phyloP scores from a whole-genome alignment of 2,113 vertebrate species.

The Salvelinus namaycush region DNA sequence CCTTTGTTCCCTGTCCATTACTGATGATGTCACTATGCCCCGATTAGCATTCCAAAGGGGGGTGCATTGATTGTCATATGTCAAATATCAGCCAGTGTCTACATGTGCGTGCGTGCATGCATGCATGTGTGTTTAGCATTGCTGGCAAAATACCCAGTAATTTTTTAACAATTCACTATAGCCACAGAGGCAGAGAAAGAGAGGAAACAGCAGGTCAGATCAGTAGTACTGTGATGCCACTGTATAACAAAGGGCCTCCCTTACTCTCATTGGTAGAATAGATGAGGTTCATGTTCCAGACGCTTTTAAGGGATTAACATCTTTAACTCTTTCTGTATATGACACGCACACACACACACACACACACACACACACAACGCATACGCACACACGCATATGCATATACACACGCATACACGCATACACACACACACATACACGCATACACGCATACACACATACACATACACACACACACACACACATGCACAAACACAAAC shows the following conservation, averaged over 20 bases:
- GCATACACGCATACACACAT: neutral
- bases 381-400: neutral
- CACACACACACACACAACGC: neutral
- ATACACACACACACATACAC: conserved; percentile 6
- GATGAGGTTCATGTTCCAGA: conserved; percentile 11
- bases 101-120: neutral
- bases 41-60: neutral
- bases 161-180: too few species aligned
- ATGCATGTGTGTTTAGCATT: neutral
- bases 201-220: neutral
- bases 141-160: too few species aligned
- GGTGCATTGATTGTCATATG: neutral
- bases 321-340: conserved; percentile 38
- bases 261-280: neutral
- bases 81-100: neutral
- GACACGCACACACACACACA: conserved; percentile 9
- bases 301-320: conserved; percentile 66
- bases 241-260: neutral
- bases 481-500: neutral
- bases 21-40: conserved; percentile 35
- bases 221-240: neutral
- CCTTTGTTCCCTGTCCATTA: conserved; percentile 35
- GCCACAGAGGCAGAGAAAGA: too few species aligned
- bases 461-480: too few species aligned
- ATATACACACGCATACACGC: conserved; percentile 5